Conservation (phyloP, 2,888 invertebrate species). For the Melanostoma scalare region DNA sequence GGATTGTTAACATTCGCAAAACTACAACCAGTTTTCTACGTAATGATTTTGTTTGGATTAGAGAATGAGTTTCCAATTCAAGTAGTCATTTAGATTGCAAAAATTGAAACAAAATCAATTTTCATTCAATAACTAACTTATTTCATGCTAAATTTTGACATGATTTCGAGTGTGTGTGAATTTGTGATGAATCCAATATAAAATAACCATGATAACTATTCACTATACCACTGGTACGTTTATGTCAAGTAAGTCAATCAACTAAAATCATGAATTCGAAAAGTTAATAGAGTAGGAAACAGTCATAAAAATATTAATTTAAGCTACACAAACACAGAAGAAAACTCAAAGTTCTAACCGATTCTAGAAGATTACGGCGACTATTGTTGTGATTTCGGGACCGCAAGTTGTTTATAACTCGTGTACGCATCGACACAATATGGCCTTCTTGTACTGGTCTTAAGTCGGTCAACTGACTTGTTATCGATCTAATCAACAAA, state of each 20-base stretch:
- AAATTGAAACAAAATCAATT: too few species aligned
- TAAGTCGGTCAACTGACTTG: constrained; percentile 76
- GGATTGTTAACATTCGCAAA: too few species aligned
- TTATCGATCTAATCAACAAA: constrained; percentile 43
- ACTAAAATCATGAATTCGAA: constrained; percentile 5
- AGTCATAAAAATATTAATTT: constrained; percentile 18
- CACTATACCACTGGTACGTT: too few species aligned
- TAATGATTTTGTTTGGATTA: too few species aligned
- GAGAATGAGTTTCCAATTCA: too few species aligned
- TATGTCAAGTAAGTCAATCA: too few species aligned
- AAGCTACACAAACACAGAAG: background rate
- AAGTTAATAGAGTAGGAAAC: constrained; percentile 11
- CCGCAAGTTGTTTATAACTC: constrained; percentile 57
- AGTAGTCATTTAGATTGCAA: too few species aligned
- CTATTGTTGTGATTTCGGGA: constrained; percentile 33
- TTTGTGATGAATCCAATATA: too few species aligned
- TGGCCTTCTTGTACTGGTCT: constrained; percentile 76
- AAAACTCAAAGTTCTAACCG: constrained; percentile 48
- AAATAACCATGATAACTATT: too few species aligned
- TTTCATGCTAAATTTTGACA: background rate
- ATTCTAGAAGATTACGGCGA: constrained; percentile 14
- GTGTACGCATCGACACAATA: constrained; percentile 70
- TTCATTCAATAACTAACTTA: too few species aligned
- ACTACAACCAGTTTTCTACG: too few species aligned
- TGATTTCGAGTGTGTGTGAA: background rate